Evolutionary conservation across 2,888 invertebrate species (phyloP).

Genomic region (Neoscelio sp.): DNA sequence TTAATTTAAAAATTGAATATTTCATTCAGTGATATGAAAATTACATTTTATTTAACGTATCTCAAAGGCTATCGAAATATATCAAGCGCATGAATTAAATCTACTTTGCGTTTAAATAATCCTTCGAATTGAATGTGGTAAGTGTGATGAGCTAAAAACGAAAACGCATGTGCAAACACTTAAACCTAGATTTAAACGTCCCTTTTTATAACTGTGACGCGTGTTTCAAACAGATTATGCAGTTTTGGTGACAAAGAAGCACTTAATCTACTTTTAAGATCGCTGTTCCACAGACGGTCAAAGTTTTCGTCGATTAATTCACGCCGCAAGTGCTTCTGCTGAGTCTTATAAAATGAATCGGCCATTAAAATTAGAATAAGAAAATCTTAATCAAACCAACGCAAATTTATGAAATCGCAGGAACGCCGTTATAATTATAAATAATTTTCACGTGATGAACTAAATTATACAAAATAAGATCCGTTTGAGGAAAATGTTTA

Average conservation of each 20-base stretch:
- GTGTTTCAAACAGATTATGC: slow-evolving; percentile 25
- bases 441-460: not conserved
- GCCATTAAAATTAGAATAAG: slow-evolving; percentile 18
- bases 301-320: slow-evolving; percentile 40
- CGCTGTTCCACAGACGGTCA: slow-evolving; percentile 29
- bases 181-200: not conserved
- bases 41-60: too few relatives aligned
- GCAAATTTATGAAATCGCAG: not conserved
- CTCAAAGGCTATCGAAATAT: too few relatives aligned
- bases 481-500: slow-evolving; percentile 9
- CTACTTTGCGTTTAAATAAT: too few relatives aligned
- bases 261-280: slow-evolving; percentile 34
- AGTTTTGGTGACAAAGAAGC: slow-evolving; percentile 25
- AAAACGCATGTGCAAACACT: not conserved
- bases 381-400: slow-evolving; percentile 7
- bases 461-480: slow-evolving; percentile 7
- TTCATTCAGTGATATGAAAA: too few relatives aligned
- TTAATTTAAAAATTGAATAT: too few relatives aligned
- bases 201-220: slow-evolving; percentile 1
- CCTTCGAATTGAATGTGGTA: too few relatives aligned
- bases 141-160: too few relatives aligned
- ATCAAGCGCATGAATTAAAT: too few relatives aligned
- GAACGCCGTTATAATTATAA: not conserved
- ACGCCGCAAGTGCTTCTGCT: not conserved
- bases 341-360: slow-evolving; percentile 12